phyloP scores from a whole-genome alignment of 2,888 invertebrate genomes.

The Plutella xylostella region DNA sequence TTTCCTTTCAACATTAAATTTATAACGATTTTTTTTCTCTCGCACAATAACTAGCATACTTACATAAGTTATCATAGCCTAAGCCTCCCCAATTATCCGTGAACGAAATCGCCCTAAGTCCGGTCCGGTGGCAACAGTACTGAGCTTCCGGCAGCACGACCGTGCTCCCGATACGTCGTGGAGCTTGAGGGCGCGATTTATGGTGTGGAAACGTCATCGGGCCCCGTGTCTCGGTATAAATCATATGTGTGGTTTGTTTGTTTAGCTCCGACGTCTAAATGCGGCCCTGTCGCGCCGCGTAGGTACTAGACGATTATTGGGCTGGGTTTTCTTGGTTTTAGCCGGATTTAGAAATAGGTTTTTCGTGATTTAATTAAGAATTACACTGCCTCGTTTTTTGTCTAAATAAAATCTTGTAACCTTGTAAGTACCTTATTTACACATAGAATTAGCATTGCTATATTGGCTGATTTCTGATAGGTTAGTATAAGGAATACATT shows the following conservation, averaged over 20 bases:
- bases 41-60: too few relatives aligned
- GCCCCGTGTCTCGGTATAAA: slow-evolving; percentile 55
- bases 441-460: too few relatives aligned
- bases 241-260: slow-evolving; percentile 47
- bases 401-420: too few relatives aligned
- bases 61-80: background rate
- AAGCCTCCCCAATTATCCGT: background rate
- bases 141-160: background rate
- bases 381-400: too few relatives aligned
- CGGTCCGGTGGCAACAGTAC: slow-evolving; percentile 3
- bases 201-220: slow-evolving; percentile 66
- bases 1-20: too few relatives aligned
- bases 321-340: background rate
- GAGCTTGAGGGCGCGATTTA: slow-evolving; percentile 64
- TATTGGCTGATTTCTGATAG: too few relatives aligned
- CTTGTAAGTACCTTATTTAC: too few relatives aligned
- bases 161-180: slow-evolving; percentile 46
- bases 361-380: too few relatives aligned
- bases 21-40: too few relatives aligned
- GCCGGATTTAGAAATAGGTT: too few relatives aligned
- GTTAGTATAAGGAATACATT: too few relatives aligned
- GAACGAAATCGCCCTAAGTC: background rate
- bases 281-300: background rate
- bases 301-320: too few relatives aligned
- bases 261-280: slow-evolving; percentile 49